Conservation (phyloP, 2,797 vertebrate species). For the Channallabes apus region DNA sequence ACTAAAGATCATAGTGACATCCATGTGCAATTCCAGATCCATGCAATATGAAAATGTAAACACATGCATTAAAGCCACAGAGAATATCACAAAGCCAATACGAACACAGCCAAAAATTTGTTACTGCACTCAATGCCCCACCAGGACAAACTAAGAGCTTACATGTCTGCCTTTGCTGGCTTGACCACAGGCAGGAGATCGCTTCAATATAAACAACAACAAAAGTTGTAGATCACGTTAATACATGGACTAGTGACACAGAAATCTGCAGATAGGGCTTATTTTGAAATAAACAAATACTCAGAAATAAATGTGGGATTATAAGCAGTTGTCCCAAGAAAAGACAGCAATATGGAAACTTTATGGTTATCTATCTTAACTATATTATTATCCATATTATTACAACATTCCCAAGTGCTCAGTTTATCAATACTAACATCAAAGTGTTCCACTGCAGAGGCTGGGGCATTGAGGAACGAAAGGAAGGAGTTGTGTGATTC, state of each 20-base stretch:
- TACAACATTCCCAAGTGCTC: background rate
- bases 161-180: constrained; percentile 88
- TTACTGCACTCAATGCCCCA: constrained; percentile 61
- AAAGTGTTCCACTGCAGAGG: constrained; percentile 93
- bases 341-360: background rate
- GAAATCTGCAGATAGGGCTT: background rate
- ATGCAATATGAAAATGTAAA: constrained; percentile 40
- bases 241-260: background rate
- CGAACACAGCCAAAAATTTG: background rate
- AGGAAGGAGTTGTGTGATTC: constrained; percentile 99
- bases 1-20: background rate
- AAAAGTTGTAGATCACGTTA: constrained; percentile 22
- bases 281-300: background rate
- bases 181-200: constrained; percentile 81
- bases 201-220: constrained; percentile 68
- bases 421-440: constrained; percentile 82
- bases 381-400: background rate
- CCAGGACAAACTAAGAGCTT: constrained; percentile 71
- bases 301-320: background rate
- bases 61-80: constrained; percentile 50
- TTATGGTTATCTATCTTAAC: background rate
- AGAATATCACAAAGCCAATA: background rate
- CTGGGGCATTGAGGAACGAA: constrained; percentile 96
- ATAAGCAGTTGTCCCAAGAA: background rate
- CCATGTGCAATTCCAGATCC: constrained; percentile 3